A percentile compares a stretch with the other conserved stretches of the same genome.
Conservation (phyloP, 2,797 vertebrate genomes). For the Buceros bicornis region DNA sequence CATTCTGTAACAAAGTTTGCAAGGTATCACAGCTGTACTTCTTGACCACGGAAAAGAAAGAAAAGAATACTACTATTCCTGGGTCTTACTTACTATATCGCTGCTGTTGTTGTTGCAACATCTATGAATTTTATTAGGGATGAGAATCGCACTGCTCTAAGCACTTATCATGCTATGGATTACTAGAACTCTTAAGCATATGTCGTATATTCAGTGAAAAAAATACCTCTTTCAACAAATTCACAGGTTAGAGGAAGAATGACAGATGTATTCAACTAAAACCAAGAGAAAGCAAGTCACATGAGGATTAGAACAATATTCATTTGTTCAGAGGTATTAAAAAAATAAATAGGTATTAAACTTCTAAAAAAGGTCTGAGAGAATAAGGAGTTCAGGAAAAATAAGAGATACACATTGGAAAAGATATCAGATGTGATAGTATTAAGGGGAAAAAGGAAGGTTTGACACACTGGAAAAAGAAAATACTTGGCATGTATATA, state of each 20-base stretch:
- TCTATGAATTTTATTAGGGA: not conserved
- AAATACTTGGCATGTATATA: not conserved
- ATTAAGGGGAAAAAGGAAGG: not conserved
- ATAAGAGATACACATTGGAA: not conserved
- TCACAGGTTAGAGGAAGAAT: not conserved
- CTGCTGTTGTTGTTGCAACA: not conserved
- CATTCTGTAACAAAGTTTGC: not conserved
- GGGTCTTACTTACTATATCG: not conserved
- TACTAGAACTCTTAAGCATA: not conserved
- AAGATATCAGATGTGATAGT: not conserved
- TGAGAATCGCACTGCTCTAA: slow-evolving; percentile 1
- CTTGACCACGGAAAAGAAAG: not conserved
- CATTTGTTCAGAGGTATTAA: not conserved
- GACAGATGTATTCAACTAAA: not conserved
- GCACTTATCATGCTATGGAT: not conserved
- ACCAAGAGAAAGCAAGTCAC: not conserved
- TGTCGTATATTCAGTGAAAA: not conserved
- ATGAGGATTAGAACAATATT: not conserved
- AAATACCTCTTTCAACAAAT: not conserved
- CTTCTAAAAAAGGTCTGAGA: not conserved
- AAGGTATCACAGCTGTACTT: not conserved
- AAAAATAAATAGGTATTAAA: not conserved
- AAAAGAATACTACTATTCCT: not conserved
- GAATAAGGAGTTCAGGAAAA: not conserved
- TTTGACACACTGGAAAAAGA: not conserved